These are phyloP conservation scores for Cyphomyrmex costatus DNA, from an alignment of 1,140 invertebrate species.

Conservation along the genomic window DNA sequence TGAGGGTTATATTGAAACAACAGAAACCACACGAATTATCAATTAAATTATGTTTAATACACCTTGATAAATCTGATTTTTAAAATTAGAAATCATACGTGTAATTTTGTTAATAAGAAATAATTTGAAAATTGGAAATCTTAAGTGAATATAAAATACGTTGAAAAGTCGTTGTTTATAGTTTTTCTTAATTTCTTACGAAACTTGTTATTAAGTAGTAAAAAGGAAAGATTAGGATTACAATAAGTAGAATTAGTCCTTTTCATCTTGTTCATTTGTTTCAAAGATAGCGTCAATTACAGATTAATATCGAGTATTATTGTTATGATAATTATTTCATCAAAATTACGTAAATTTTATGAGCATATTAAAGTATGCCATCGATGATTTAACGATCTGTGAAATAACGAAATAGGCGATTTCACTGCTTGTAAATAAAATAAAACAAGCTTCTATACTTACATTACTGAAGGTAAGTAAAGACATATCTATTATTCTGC, in stretches of 20 bases:
- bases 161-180: not conserved
- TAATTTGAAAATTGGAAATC: not conserved
- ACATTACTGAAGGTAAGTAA: slow-evolving; percentile 74
- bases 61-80: not conserved
- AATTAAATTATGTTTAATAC: not conserved
- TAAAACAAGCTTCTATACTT: slow-evolving; percentile 25
- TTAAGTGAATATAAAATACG: not conserved
- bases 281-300: slow-evolving; percentile 1
- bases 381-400: slow-evolving; percentile 62
- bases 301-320: not conserved
- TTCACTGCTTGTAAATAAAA: not conserved
- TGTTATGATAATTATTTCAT: not conserved
- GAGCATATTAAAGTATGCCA: slow-evolving; percentile 71
- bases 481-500: slow-evolving; percentile 71
- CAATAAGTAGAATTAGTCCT: not conserved
- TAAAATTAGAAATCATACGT: not conserved
- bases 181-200: not conserved
- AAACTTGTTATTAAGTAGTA: too few relatives aligned
- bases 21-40: not conserved
- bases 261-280: not conserved
- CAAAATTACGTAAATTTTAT: slow-evolving; percentile 10
- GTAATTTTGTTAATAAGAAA: too few relatives aligned
- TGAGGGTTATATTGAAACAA: not conserved
- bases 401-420: not conserved
- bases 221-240: not conserved